These are phyloP conservation scores for Drosophila mayri DNA, from an alignment of 1,140 invertebrate species.

Conservation along the genomic window DNA sequence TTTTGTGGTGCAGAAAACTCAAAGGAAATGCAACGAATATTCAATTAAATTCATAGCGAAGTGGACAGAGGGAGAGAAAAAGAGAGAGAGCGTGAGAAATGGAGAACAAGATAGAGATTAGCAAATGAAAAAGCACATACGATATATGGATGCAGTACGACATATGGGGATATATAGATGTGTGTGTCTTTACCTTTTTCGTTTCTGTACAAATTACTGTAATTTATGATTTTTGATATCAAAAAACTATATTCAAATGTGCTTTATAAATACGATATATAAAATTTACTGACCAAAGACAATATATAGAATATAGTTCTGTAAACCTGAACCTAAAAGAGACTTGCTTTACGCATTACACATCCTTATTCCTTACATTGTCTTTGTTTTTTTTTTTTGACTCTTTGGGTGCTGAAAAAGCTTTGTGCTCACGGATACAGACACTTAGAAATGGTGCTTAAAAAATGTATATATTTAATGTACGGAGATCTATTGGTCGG, in stretches of 20 bases:
- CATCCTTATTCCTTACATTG: neutral
- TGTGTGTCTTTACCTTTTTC: conserved; percentile 1
- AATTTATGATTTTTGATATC: neutral
- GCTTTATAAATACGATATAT: conserved; percentile 8
- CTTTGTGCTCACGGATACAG: conserved; percentile 7
- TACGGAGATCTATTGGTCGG: neutral
- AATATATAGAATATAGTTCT: neutral
- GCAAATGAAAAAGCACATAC: conserved; percentile 40
- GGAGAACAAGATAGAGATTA: conserved; percentile 45
- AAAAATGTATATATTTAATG: neutral
- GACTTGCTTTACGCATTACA: neutral
- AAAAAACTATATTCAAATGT: conserved; percentile 5
- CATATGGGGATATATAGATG: conserved; percentile 2
- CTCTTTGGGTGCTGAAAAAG: neutral
- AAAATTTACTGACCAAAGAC: conserved; percentile 2
- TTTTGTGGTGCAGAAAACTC: conserved; percentile 33
- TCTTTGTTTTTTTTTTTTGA: neutral
- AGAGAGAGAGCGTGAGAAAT: conserved; percentile 35
- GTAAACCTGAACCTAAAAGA: neutral
- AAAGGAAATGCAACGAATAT: conserved; percentile 13
- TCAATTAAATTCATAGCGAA: conserved; percentile 11
- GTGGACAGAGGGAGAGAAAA: conserved; percentile 31
- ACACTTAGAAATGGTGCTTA: conserved; percentile 15
- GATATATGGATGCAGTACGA: conserved; percentile 19
- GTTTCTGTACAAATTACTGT: neutral